Percentiles rank a stretch among this genome's conserved stretches.
Evolutionary conservation across 2,797 vertebrate genomes (phyloP).

Genomic region (Acipenser transmontanus): DNA sequence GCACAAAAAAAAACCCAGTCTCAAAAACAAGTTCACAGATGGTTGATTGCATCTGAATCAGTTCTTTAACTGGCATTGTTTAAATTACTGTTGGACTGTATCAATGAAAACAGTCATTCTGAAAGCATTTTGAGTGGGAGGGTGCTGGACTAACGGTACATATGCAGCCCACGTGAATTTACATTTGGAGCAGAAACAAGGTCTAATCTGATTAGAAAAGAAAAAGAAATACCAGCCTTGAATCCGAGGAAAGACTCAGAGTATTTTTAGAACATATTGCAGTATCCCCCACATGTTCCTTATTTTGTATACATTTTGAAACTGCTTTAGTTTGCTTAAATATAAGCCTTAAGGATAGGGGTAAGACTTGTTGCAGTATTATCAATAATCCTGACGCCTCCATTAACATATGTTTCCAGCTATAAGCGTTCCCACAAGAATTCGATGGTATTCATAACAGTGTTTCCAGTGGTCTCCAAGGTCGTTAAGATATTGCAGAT

Average conservation of each 20-base stretch:
- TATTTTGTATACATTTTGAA: background rate
- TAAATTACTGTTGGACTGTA: conserved; percentile 31
- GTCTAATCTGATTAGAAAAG: background rate
- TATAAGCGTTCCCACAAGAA: too few species aligned
- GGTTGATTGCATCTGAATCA: background rate
- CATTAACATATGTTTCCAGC: too few species aligned
- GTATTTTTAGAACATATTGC: background rate
- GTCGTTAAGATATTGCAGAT: too few species aligned
- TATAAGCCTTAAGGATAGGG: background rate
- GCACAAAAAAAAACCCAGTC: background rate
- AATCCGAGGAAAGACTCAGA: background rate
- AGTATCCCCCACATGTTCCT: background rate
- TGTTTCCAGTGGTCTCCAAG: too few species aligned
- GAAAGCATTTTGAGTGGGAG: background rate
- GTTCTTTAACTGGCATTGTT: conserved; percentile 5
- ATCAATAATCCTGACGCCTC: background rate
- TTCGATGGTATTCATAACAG: too few species aligned
- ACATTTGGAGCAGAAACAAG: background rate
- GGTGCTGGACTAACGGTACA: background rate
- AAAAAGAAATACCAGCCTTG: background rate
- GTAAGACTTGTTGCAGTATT: background rate
- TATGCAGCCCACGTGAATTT: background rate
- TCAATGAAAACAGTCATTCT: conserved; percentile 32
- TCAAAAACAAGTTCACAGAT: background rate
- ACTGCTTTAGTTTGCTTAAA: background rate